Evolutionary conservation across 2,888 invertebrate genomes (phyloP), one percentile per base, ranked within the genome.

Genomic region (Phytoseiulus persimilis): DNA sequence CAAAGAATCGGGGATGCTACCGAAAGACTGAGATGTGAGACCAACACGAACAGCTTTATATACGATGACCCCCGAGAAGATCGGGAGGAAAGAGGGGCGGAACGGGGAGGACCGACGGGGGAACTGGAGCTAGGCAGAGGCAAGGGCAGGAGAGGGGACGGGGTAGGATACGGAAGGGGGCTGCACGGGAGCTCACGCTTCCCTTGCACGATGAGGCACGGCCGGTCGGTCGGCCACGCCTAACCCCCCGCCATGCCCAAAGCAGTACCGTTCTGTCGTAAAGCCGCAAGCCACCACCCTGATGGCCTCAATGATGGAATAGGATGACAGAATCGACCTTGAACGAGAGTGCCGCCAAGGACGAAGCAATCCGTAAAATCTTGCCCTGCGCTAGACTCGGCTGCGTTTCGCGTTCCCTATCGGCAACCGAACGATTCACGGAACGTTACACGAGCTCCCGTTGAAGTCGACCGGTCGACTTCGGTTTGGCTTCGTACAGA

Each of bases 1-100:
- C 87, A 87, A 87, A 87, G 87, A 87, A 87, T 87, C 87, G 33
- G 33, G 32, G 87, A 33, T 33, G 18, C 65, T 65, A 45, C 18
- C 32, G 45, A 87, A 87, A 87, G 87, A 87, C 87, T 33, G 87
- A 87, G 39, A 39, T 87, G n/a, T 45, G 33, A 87, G 32, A 45
- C 87, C 32, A 9, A 1, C 18, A 39, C 32, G 87, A n/a, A 32
- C 87, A 65, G 87, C 87, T 45, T 87, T 87, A 87, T 87, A 87
- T 87, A 87, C 32, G 39, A 87, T 23, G 87, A 87, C 32, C 87
- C n/a, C 65, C 65, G 28, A 28, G 65, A 65, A 65, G 65, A 65
- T 65, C 65, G 65, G 65, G 65, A 65, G 65, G 39, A 39, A 39
- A 9, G 5, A 39, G 9, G 39, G 39, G n/a, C n/a, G n/a, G 39